phyloP scores from a whole-genome alignment of 2,797 vertebrate species.

The Sitta carolinensis region DNA sequence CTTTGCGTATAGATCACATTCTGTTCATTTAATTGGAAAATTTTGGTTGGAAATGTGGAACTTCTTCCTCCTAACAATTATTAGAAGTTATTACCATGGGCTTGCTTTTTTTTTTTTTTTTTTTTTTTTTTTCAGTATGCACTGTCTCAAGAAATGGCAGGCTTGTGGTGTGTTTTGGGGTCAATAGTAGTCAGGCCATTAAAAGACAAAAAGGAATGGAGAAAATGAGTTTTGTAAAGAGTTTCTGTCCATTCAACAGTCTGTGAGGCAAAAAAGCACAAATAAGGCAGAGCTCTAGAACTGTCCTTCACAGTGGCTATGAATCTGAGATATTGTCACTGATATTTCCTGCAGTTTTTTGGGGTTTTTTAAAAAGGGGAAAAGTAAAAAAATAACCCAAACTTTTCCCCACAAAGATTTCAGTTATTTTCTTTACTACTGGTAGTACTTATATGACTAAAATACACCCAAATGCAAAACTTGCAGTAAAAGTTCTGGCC shows the following conservation, averaged over 20 bases:
- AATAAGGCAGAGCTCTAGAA: background rate
- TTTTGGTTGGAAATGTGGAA: background rate
- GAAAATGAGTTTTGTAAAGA: background rate
- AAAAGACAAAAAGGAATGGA: background rate
- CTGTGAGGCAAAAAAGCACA: background rate
- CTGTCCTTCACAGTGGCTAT: background rate
- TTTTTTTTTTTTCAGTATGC: background rate
- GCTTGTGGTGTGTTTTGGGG: background rate
- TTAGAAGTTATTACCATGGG: background rate
- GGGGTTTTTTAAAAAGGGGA: accelerated
- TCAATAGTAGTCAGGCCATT: background rate
- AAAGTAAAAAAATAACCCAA: accelerated
- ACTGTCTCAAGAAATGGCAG: background rate
- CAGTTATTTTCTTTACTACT: background rate
- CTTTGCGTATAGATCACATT: background rate
- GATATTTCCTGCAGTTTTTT: background rate
- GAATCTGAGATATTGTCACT: background rate
- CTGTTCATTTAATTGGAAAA: background rate
- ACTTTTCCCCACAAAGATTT: background rate
- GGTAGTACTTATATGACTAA: background rate
- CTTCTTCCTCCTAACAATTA: background rate
- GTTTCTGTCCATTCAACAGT: background rate
- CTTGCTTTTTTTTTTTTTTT: background rate
- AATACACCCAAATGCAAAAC: constrained; percentile 9
- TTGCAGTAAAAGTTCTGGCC: background rate